These are phyloP conservation scores for Lithosia quadra DNA, from an alignment of 2,888 invertebrate genomes.

Conservation along the genomic window DNA sequence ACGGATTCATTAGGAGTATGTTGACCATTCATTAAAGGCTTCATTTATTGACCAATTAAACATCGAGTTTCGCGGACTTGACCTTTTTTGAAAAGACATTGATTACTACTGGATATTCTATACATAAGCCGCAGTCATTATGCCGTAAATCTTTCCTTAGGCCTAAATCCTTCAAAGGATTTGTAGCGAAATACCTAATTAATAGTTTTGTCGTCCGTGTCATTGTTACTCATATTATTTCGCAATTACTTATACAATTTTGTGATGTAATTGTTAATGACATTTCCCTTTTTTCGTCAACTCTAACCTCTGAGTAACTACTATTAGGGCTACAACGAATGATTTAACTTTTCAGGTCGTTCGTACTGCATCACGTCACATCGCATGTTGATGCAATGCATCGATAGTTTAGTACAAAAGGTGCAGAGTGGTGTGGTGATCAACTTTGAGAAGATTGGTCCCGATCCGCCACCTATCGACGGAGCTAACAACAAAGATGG, in stretches of 20 bases:
- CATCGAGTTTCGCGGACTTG: too few relatives aligned
- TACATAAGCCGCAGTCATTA: background rate
- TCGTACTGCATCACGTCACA: conserved; percentile 98
- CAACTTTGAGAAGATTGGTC: conserved; percentile 98
- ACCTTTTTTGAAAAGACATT: too few relatives aligned
- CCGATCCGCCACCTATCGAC: conserved; percentile 92
- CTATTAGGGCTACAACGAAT: background rate
- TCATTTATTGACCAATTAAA: too few relatives aligned
- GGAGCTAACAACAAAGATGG: conserved; percentile 82
- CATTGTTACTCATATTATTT: too few relatives aligned
- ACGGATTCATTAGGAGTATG: background rate
- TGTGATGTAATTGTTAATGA: too few relatives aligned
- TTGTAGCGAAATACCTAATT: background rate
- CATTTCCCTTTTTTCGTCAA: background rate
- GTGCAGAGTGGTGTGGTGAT: conserved; percentile 99
- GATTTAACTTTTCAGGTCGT: conserved; percentile 88
- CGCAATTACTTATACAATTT: background rate
- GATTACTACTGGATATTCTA: background rate
- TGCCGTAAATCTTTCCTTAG: background rate
- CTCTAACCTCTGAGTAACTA: background rate
- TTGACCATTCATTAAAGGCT: too few relatives aligned
- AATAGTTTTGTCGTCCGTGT: background rate
- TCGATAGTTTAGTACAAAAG: conserved; percentile 98
- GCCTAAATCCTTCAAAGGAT: background rate
- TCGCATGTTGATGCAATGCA: conserved; percentile 97